These are phyloP conservation scores for Eumerus sabulonum DNA, from an alignment of 2,888 invertebrate species.

Conservation along the genomic window DNA sequence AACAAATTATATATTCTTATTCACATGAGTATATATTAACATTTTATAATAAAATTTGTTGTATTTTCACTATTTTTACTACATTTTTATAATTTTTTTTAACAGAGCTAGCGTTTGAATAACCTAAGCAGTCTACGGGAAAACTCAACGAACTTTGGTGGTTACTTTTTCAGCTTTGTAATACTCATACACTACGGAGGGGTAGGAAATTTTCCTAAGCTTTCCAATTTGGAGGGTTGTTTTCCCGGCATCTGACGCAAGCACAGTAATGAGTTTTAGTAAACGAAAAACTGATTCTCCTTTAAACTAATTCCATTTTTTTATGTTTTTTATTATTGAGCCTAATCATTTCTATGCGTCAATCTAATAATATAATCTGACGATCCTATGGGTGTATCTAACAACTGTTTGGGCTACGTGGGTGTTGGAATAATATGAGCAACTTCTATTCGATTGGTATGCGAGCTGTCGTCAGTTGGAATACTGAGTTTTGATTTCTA, in stretches of 20 bases:
- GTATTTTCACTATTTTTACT: constrained; percentile 63
- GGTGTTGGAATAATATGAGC: no score
- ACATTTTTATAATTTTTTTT: constrained; percentile 71
- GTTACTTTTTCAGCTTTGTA: constrained; percentile 55
- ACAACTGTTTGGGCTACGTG: no score
- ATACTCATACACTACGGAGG: constrained; percentile 43
- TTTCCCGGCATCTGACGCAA: constrained; percentile 66
- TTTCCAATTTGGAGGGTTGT: constrained; percentile 36
- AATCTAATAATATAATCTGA: no score
- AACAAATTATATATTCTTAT: constrained; percentile 43
- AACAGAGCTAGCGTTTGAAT: constrained; percentile 75
- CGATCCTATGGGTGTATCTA: no score
- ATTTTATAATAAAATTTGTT: constrained; percentile 50
- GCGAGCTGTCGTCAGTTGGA: no score
- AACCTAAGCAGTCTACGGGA: constrained; percentile 77
- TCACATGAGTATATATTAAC: constrained; percentile 37
- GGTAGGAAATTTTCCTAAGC: constrained; percentile 47
- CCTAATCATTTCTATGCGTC: no score
- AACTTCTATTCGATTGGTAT: no score
- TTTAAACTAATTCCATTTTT: background rate
- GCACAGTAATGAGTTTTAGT: constrained; percentile 50
- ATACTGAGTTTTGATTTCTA: no score
- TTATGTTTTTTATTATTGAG: no score
- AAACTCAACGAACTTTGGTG: constrained; percentile 76
- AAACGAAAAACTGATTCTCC: constrained; percentile 24